These are phyloP conservation scores for Andrena flavipes DNA, from an alignment of 2,888 invertebrate genomes.

Conservation along the genomic window DNA sequence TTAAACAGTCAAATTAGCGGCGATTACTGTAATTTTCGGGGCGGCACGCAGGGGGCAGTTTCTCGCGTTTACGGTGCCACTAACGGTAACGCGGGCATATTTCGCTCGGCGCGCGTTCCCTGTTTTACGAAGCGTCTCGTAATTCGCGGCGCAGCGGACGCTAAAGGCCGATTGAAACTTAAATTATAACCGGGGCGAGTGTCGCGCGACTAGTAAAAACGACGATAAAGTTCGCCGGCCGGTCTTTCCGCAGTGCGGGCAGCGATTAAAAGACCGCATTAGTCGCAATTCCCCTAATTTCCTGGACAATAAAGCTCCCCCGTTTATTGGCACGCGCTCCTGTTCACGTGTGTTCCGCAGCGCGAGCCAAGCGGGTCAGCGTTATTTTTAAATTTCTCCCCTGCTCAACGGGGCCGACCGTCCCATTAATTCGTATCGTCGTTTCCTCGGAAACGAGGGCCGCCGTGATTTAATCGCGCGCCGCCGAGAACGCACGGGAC, in stretches of 20 bases:
- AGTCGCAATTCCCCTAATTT: slow-evolving; percentile 61
- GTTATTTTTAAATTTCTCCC: slow-evolving; percentile 44
- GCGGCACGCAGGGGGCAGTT: slow-evolving; percentile 36
- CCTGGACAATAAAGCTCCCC: slow-evolving; percentile 40
- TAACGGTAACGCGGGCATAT: slow-evolving; percentile 45
- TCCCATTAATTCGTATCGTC: slow-evolving; percentile 14
- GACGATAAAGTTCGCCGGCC: slow-evolving; percentile 42
- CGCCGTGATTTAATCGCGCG: slow-evolving; percentile 18
- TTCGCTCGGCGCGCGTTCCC: slow-evolving; percentile 17
- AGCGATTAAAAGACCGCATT: slow-evolving; percentile 62
- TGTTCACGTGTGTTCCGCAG: slow-evolving; percentile 1
- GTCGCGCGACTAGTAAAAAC: slow-evolving; percentile 48
- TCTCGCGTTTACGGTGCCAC: slow-evolving; percentile 44
- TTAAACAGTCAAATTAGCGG: slow-evolving; percentile 66
- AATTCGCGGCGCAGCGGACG: slow-evolving; percentile 46
- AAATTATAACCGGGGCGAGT: slow-evolving; percentile 40
- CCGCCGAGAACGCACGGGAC: background rate
- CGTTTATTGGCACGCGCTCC: slow-evolving; percentile 43
- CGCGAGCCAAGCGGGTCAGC: slow-evolving; percentile 46
- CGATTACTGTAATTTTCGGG: slow-evolving; percentile 66
- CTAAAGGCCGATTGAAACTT: slow-evolving; percentile 56
- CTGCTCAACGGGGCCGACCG: background rate
- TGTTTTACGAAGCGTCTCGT: slow-evolving; percentile 56
- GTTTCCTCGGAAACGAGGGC: slow-evolving; percentile 5
- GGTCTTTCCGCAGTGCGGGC: slow-evolving; percentile 38